Percentiles rank a stretch among this genome's conserved stretches.
Evolutionary conservation across 92 coral and sea anemone genomes (phyloP).

Genomic region (Heteractis magnifica): DNA sequence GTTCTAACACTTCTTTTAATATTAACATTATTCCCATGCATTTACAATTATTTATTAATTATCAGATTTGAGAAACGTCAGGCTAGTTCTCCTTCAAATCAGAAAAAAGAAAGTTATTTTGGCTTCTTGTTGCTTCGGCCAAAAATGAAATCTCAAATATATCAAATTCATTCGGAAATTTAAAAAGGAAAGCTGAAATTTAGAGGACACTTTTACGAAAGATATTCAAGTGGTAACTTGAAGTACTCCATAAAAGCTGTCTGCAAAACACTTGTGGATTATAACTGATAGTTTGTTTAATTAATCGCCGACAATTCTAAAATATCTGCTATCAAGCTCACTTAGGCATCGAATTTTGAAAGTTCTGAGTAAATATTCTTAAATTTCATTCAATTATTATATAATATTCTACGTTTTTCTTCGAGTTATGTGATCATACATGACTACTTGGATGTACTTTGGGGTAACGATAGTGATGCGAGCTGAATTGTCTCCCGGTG

Average conservation of each 20-base stretch:
- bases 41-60: too few species aligned
- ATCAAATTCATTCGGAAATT: neutral
- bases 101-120: neutral
- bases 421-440: slow-evolving; percentile 95
- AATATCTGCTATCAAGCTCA: neutral
- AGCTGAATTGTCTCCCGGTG: slow-evolving; percentile 98
- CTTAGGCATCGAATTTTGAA: neutral
- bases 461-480: slow-evolving; percentile 81
- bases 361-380: neutral
- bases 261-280: slow-evolving; percentile 1
- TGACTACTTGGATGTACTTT: slow-evolving; percentile 85
- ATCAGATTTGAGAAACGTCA: too few species aligned
- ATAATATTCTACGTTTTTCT: slow-evolving; percentile 65
- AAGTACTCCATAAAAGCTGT: neutral
- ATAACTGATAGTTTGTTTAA: neutral
- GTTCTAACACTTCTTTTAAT: too few species aligned
- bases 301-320: neutral
- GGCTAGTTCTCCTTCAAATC: neutral
- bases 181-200: neutral
- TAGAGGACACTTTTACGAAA: neutral
- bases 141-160: neutral
- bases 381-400: neutral
- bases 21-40: too few species aligned
- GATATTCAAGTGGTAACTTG: neutral
- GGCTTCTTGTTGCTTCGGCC: neutral